Evolutionary conservation across 2,888 invertebrate genomes (phyloP).

Genomic region (Aspidiotus rigidus): DNA sequence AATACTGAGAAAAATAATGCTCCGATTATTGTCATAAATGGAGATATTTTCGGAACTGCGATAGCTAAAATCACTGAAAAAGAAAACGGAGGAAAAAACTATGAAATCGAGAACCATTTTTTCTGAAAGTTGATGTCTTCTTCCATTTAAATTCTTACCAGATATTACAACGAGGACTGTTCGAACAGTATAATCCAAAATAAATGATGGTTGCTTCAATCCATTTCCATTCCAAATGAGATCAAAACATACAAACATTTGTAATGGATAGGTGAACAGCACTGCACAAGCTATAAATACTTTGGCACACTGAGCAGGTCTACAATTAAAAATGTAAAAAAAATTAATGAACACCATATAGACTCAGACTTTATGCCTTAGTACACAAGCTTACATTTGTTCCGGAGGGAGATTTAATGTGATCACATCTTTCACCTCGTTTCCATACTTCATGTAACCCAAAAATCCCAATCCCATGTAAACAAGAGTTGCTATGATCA

Average conservation of each 20-base stretch:
- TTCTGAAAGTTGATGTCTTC: neutral
- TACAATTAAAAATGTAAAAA: constrained; percentile 45
- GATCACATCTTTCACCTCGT: constrained; percentile 59
- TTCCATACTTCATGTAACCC: constrained; percentile 75
- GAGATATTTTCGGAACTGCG: constrained; percentile 75
- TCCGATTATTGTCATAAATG: constrained; percentile 85
- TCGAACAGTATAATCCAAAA: constrained; percentile 59
- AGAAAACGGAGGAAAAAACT: neutral
- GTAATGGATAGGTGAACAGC: constrained; percentile 89
- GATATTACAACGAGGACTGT: constrained; percentile 48
- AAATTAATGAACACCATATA: neutral
- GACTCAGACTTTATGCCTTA: neutral
- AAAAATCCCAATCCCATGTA: constrained; percentile 88
- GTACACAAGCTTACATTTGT: constrained; percentile 49
- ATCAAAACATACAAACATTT: constrained; percentile 92
- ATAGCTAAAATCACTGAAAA: constrained; percentile 61
- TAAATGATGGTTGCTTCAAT: constrained; percentile 51
- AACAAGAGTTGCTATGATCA: constrained; percentile 77
- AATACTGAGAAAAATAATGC: constrained; percentile 87
- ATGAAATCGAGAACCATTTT: neutral
- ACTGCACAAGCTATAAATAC: constrained; percentile 80
- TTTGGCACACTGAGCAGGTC: constrained; percentile 78
- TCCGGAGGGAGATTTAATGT: constrained; percentile 68
- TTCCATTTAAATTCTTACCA: constrained; percentile 42
- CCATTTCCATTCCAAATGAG: constrained; percentile 76